Evolutionary conservation across 2,888 invertebrate genomes (phyloP).

Genomic region (Ditula angustiorana): DNA sequence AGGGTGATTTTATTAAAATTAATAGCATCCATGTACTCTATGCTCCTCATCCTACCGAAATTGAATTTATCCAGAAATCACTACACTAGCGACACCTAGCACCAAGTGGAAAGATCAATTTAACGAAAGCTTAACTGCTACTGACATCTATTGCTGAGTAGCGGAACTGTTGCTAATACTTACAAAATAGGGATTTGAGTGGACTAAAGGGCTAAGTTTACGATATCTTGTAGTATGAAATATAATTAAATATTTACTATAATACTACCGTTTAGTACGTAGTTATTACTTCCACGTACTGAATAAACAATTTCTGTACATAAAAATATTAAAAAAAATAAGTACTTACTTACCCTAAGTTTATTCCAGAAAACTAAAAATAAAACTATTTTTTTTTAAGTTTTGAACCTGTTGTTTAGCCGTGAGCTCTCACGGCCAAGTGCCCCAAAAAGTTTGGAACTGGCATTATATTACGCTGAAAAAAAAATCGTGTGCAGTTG

Average conservation of each 20-base stretch:
- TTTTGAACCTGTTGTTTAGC: conserved; percentile 31
- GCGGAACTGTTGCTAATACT: neutral
- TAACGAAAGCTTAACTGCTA: neutral
- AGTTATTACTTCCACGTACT: neutral
- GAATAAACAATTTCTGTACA: too few relatives aligned
- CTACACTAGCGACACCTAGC: neutral
- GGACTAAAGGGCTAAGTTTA: too few relatives aligned
- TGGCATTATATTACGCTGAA: conserved; percentile 17
- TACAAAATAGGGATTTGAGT: too few relatives aligned
- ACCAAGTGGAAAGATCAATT: neutral
- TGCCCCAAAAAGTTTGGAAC: conserved; percentile 5
- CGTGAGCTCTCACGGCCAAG: conserved; percentile 45
- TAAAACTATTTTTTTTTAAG: neutral
- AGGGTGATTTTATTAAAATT: too few relatives aligned
- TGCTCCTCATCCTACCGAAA: too few relatives aligned
- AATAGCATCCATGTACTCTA: too few relatives aligned
- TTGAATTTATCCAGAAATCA: too few relatives aligned
- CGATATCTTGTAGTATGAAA: neutral
- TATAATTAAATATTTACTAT: too few relatives aligned
- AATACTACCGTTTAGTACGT: too few relatives aligned
- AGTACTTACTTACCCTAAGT: conserved; percentile 14
- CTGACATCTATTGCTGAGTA: neutral
- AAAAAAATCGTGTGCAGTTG: conserved; percentile 29
- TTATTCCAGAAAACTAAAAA: conserved; percentile 10
- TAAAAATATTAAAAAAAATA: neutral